Conservation (phyloP, 2,113 vertebrate genomes). For the Prunella himalayana region DNA sequence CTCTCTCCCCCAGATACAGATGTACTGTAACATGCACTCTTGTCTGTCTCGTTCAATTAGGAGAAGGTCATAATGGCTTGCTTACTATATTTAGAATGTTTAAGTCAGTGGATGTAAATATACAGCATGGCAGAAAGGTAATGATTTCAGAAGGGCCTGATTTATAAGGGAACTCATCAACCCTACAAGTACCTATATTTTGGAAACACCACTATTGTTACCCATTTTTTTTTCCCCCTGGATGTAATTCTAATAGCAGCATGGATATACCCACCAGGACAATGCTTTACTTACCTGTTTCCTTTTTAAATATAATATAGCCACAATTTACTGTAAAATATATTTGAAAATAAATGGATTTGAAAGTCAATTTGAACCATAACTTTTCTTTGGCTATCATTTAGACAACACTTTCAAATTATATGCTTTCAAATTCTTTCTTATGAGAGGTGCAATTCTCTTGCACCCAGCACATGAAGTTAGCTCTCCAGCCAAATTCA, state of each 20-base stretch:
- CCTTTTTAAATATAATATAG: background rate
- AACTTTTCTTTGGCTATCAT: background rate
- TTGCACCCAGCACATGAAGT: background rate
- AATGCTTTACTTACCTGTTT: background rate
- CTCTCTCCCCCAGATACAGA: slow-evolving; percentile 20
- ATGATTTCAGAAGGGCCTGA: background rate
- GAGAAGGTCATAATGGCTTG: slow-evolving; percentile 22
- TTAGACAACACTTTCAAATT: background rate
- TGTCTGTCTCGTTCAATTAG: slow-evolving; percentile 20
- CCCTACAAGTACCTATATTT: background rate
- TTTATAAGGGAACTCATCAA: background rate
- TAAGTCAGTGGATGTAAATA: slow-evolving; percentile 18
- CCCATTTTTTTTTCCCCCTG: background rate
- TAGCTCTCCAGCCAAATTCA: background rate
- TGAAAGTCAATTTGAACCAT: background rate
- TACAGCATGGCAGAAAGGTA: background rate
- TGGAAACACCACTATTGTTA: background rate
- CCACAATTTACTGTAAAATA: background rate
- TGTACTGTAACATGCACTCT: background rate
- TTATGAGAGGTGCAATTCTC: background rate
- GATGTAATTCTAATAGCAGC: background rate
- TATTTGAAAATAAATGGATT: background rate
- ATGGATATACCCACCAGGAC: background rate
- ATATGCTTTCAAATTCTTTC: background rate
- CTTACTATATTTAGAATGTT: slow-evolving; percentile 29